A percentile compares a stretch with the other conserved stretches of the same genome.
phyloP scores from a whole-genome alignment of 2,113 vertebrate genomes.

The Callorhinus ursinus region DNA sequence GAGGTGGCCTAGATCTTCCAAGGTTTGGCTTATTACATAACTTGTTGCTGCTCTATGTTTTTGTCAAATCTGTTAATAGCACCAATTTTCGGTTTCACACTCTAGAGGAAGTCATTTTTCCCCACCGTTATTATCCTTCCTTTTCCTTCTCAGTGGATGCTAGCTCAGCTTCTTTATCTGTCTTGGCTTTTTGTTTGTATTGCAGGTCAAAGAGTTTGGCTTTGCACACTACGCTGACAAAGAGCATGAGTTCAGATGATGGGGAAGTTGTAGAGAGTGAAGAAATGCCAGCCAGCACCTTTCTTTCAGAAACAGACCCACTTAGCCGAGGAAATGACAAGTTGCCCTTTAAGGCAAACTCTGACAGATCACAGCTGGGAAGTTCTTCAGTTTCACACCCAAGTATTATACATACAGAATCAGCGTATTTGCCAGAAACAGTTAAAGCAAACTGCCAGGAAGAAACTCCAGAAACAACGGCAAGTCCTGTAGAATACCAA shows the following conservation, averaged over 20 bases:
- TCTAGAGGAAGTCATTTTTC: background rate
- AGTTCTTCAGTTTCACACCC: constrained; percentile 70
- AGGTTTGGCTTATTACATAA: background rate
- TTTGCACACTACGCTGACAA: constrained; percentile 85
- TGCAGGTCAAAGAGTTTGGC: constrained; percentile 94
- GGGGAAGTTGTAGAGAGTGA: constrained; percentile 81
- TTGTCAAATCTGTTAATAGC: background rate
- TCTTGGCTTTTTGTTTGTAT: constrained; percentile 32
- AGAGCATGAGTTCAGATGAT: constrained; percentile 85
- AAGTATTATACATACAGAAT: constrained; percentile 38
- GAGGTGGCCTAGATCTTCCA: background rate
- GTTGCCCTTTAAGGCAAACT: constrained; percentile 30
- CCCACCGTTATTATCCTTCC: background rate
- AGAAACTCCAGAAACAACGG: constrained; percentile 58
- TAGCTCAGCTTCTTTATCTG: background rate
- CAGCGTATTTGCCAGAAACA: constrained; percentile 58
- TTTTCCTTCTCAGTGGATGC: background rate
- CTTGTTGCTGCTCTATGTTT: background rate
- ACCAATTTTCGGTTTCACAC: background rate
- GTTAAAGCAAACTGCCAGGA: constrained; percentile 45
- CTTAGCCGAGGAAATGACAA: constrained; percentile 78
- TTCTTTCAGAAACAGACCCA: constrained; percentile 82
- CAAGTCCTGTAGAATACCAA: constrained; percentile 69
- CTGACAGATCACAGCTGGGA: constrained; percentile 57
- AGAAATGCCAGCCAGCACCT: constrained; percentile 82